Conservation (phyloP, 2,113 vertebrate species). For the Odontophorus gujanensis region DNA sequence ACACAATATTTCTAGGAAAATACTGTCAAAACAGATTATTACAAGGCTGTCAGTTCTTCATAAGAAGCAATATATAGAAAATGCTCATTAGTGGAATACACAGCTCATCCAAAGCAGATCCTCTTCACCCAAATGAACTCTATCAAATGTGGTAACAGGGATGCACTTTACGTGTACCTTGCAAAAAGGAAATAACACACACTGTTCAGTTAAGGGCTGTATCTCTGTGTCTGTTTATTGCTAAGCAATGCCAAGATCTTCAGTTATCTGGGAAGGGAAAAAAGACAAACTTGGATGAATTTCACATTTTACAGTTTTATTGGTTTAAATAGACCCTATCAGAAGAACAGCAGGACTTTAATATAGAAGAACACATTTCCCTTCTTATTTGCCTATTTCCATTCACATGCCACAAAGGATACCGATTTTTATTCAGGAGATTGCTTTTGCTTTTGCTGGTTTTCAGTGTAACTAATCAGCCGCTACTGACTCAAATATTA, state of each 20-base stretch:
- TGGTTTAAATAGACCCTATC: neutral
- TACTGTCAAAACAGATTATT: slow-evolving; percentile 79
- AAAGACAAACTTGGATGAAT: neutral
- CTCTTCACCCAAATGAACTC: slow-evolving; percentile 50
- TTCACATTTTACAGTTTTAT: neutral
- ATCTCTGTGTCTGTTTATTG: neutral
- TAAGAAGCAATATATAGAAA: slow-evolving; percentile 72
- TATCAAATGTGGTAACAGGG: neutral
- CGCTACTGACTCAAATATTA: slow-evolving; percentile 42
- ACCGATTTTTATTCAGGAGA: slow-evolving; percentile 54
- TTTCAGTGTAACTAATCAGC: slow-evolving; percentile 50
- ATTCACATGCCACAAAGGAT: neutral
- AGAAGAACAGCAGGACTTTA: neutral
- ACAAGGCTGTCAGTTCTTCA: slow-evolving; percentile 66
- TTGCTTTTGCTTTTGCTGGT: slow-evolving; percentile 49
- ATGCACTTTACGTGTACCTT: neutral
- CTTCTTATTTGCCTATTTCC: neutral
- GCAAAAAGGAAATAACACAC: neutral
- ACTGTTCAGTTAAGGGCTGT: neutral
- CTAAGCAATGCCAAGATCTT: neutral
- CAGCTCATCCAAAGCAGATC: neutral
- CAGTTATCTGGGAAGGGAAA: neutral
- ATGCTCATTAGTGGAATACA: slow-evolving; percentile 55
- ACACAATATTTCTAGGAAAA: slow-evolving; percentile 72
- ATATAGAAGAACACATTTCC: neutral